Evolutionary conservation across 2,797 vertebrate genomes (phyloP).

Genomic region (Pangasius larnaudii): DNA sequence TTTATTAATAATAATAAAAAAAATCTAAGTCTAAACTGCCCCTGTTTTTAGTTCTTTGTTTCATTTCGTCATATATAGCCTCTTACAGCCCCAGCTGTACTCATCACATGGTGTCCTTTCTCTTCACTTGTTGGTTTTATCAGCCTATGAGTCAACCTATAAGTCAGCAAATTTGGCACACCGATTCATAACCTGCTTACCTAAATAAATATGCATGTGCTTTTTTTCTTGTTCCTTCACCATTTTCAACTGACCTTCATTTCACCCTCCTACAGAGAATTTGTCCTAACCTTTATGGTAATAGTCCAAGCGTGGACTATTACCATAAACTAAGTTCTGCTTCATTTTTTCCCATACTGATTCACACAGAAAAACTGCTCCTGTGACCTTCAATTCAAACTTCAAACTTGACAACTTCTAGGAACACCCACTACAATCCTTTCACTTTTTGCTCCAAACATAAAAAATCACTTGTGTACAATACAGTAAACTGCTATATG

Average conservation of each 20-base stretch:
- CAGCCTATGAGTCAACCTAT: neutral
- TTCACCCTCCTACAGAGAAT: neutral
- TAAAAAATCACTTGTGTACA: neutral
- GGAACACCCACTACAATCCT: neutral
- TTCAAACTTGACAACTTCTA: neutral
- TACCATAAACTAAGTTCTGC: neutral
- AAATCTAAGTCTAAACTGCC: neutral
- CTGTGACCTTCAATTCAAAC: neutral
- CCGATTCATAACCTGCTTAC: neutral
- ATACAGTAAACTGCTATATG: neutral
- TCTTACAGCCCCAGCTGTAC: neutral
- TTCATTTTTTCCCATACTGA: neutral
- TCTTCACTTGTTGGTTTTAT: neutral
- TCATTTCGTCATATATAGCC: neutral
- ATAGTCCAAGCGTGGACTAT: neutral
- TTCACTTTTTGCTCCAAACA: neutral
- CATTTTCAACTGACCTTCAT: neutral
- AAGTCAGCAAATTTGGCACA: conserved; percentile 15
- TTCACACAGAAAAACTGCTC: conserved; percentile 1
- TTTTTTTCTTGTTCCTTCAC: neutral
- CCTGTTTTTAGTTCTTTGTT: neutral
- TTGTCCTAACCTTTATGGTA: neutral
- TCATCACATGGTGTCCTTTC: neutral
- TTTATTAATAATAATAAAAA: neutral
- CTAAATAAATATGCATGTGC: neutral